A percentile compares a stretch with the other conserved stretches of the same genome.
These are phyloP conservation scores for Arbacia lixula DNA, from an alignment of 53 echinoderm and acorn worm species.

Conservation along the genomic window DNA sequence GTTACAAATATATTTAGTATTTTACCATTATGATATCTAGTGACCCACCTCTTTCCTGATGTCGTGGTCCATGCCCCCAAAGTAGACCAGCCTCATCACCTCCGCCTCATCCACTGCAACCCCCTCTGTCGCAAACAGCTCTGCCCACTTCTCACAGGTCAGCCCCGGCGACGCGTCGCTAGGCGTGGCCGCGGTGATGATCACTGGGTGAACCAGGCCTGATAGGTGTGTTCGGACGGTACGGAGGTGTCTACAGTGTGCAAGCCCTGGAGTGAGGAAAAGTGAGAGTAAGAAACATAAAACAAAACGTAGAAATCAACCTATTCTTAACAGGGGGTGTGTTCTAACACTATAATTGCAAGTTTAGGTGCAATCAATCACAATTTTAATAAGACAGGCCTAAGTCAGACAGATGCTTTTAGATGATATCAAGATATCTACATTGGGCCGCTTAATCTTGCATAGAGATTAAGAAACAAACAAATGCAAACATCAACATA, in stretches of 20 bases:
- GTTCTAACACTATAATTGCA: no score
- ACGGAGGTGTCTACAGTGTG: constrained; percentile 95
- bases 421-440: no score
- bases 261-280: constrained; percentile 74
- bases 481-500: no score
- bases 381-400: no score
- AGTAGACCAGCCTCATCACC: constrained; percentile 89
- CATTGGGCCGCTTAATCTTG: no score
- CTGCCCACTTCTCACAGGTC: constrained; percentile 80
- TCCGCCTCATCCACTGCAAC: constrained; percentile 74
- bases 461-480: no score
- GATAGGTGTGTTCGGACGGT: constrained; percentile 99
- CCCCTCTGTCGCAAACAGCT: constrained; percentile 45
- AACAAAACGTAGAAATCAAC: no score
- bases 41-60: constrained; percentile 87
- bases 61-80: constrained; percentile 88
- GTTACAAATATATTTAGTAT: not conserved
- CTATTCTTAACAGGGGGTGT: no score
- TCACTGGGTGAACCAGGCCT: constrained; percentile 87
- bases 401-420: no score
- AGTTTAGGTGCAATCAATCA: no score
- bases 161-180: constrained; percentile 72
- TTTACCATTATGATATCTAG: not conserved
- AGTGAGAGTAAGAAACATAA: not conserved
- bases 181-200: constrained; percentile 64